Evolutionary conservation across 2,113 vertebrate species (phyloP).

Genomic region (Ammodytes marinus): DNA sequence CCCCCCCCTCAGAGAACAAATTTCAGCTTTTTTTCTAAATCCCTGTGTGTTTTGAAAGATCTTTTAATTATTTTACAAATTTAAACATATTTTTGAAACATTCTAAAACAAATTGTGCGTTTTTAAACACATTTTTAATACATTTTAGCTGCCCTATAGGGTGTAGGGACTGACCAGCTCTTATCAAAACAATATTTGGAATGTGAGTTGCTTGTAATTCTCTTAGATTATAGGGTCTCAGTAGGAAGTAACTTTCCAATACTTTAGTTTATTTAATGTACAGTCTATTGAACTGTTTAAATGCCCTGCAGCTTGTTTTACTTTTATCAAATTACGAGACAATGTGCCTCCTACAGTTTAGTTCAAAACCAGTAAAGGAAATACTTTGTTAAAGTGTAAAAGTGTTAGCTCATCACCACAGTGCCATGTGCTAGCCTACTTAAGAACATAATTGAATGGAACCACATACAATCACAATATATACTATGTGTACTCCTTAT

Average conservation of each 20-base stretch:
- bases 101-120: no score
- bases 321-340: neutral
- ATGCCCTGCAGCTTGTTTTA: neutral
- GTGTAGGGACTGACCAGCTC: conserved; percentile 52
- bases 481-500: neutral
- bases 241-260: neutral
- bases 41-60: no score
- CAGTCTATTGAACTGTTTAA: neutral
- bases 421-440: neutral
- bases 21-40: no score
- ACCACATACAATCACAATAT: neutral
- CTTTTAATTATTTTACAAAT: no score
- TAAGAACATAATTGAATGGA: neutral
- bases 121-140: no score
- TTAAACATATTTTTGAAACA: no score
- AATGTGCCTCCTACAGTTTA: neutral
- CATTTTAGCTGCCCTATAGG: conserved; percentile 75
- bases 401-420: neutral
- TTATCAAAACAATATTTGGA: conserved; percentile 71
- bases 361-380: neutral
- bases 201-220: neutral
- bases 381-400: neutral
- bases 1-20: no score
- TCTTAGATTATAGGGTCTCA: neutral
- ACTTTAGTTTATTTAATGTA: no score